phyloP scores from a whole-genome alignment of 2,113 vertebrate species.

The Xyliphius kryptos region DNA sequence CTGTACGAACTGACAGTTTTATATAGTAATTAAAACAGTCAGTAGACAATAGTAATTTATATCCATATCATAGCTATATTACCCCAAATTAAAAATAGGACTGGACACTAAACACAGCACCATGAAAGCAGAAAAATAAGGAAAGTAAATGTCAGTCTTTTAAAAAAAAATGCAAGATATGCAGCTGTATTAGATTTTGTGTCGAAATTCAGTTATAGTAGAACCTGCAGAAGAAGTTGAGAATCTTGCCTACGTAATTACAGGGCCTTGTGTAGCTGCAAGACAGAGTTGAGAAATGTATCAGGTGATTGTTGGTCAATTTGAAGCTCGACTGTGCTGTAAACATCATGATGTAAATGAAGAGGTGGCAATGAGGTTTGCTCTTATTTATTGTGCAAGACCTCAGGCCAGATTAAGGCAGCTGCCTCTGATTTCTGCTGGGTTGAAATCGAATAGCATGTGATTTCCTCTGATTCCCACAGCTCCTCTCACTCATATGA shows the following conservation, averaged over 20 bases:
- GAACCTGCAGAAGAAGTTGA: neutral
- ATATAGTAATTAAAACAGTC: neutral
- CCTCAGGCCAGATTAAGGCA: neutral
- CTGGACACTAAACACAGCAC: no score
- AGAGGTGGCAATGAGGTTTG: neutral
- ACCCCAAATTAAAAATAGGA: no score
- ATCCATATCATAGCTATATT: no score
- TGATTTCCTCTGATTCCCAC: slow-evolving; percentile 36
- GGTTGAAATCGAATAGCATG: slow-evolving; percentile 38
- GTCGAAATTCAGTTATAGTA: neutral
- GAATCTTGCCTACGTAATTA: slow-evolving; percentile 14
- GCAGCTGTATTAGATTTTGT: no score
- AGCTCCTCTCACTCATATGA: slow-evolving; percentile 34
- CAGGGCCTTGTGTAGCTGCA: neutral
- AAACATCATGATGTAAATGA: slow-evolving; percentile 3
- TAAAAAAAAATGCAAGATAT: no score
- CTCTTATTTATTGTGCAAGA: neutral
- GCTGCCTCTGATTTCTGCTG: slow-evolving; percentile 50
- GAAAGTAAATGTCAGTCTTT: no score
- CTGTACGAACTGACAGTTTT: neutral
- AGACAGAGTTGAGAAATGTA: neutral
- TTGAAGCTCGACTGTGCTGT: slow-evolving; percentile 2
- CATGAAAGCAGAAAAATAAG: no score
- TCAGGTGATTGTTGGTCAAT: slow-evolving; percentile 1
- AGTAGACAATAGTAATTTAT: neutral